Evolutionary conservation across 2,888 invertebrate species (phyloP).

Genomic region (Notocelia uddmanniana): DNA sequence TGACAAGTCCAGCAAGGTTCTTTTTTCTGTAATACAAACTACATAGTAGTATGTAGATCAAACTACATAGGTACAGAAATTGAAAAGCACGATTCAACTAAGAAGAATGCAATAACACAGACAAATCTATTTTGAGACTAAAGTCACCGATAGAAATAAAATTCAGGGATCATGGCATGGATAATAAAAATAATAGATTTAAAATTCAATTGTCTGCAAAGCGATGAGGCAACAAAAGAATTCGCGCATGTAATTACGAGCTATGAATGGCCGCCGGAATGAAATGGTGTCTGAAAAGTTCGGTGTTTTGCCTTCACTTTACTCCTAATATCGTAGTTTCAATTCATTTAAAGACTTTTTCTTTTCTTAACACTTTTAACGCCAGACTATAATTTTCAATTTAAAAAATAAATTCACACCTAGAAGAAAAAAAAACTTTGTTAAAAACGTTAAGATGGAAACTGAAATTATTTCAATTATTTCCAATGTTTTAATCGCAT

Average conservation of each 20-base stretch:
- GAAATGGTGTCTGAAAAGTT: slow-evolving; percentile 75
- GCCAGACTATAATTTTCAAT: slow-evolving; percentile 39
- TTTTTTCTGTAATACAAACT: no score
- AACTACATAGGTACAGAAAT: no score
- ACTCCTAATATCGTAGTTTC: slow-evolving; percentile 47
- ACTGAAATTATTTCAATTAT: slow-evolving; percentile 28
- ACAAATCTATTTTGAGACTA: slow-evolving; percentile 45
- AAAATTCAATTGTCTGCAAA: slow-evolving; percentile 72
- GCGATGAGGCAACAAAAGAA: slow-evolving; percentile 66
- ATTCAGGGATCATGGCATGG: slow-evolving; percentile 57
- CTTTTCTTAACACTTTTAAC: slow-evolving; percentile 32
- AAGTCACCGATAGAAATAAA: slow-evolving; percentile 53
- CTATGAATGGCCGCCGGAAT: slow-evolving; percentile 65
- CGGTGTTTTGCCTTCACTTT: slow-evolving; percentile 55
- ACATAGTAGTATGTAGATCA: no score
- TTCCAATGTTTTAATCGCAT: slow-evolving; percentile 31
- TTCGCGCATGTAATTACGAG: slow-evolving; percentile 71
- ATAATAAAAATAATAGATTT: slow-evolving; percentile 63
- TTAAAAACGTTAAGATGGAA: slow-evolving; percentile 4
- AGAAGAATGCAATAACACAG: neutral
- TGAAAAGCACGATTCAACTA: neutral
- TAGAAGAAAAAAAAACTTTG: slow-evolving; percentile 5
- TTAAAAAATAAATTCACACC: slow-evolving; percentile 32
- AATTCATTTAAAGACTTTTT: slow-evolving; percentile 43
- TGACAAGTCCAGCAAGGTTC: no score